Evolutionary conservation across 2,113 vertebrate species (phyloP), one percentile per base, ranked within the genome.

Genomic region (Proteles cristata): DNA sequence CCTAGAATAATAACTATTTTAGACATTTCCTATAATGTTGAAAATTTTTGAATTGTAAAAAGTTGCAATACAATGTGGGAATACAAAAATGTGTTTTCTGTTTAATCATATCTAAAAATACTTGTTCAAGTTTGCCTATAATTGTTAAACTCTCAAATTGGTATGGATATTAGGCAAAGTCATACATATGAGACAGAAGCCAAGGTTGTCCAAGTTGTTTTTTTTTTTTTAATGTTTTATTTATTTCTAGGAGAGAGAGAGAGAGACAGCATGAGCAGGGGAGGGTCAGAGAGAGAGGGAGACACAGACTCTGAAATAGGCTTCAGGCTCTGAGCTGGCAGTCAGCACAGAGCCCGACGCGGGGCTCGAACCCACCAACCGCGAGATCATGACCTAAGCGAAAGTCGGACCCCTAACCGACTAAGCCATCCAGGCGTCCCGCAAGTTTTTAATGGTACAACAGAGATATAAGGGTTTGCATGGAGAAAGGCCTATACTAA

Each of bases 1-100:
- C 48, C n/a, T 48, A 74, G 87, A 71, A 5, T 85, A 76, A 90
- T 96, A 91, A 14, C 21, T 96, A 55, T 25, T 74, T 19, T 87
- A 55, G 48, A 58, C n/a, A 7, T 58, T 93, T 33, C 33, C 21
- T 83, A 89, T 88, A 73, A 5, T 86, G 4, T 48, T 91, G 12
- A 81, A 66, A 82, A 66, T 31, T 17, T 19, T 10, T n/a, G 28
- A 16, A 66, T n/a, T 23, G 35, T 68, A 69, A 35, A 87, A 48
- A 77, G 11, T 55, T 90, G 12, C 71, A 77, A 82, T 31, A 31
- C 7, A 71, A 17, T 15, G 11, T 7, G 23, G 33, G 19, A 39
- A 33, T 11, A 33, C 63, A 74, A 50, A 66, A 48, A 33, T 53
- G 7, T 28, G 8, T 71, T 89, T 90, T 45, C 58, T 97, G 23